phyloP scores from a whole-genome alignment of 2,797 vertebrate genomes.

The Margarornis squamiger region DNA sequence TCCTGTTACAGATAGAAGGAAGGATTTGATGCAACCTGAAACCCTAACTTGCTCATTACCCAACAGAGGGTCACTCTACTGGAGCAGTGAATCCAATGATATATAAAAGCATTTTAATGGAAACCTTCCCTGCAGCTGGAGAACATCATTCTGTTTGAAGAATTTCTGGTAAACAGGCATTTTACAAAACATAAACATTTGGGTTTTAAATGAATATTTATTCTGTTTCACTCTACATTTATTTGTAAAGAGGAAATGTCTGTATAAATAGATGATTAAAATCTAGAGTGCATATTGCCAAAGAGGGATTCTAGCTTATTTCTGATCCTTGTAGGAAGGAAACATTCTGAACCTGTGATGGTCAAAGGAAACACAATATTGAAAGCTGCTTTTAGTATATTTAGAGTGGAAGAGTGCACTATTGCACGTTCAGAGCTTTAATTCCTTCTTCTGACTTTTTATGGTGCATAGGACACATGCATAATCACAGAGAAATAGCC shows the following conservation, averaged over 20 bases:
- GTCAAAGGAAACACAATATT: background rate
- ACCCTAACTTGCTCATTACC: background rate
- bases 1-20: conserved; percentile 48
- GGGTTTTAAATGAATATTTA: conserved; percentile 58
- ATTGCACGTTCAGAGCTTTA: background rate
- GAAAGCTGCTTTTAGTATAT: background rate
- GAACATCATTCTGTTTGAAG: conserved; percentile 34
- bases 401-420: background rate
- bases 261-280: conserved; percentile 60
- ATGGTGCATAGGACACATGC: background rate
- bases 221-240: conserved; percentile 53
- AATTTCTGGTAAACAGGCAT: conserved; percentile 60
- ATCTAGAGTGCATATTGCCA: conserved; percentile 5
- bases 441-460: background rate
- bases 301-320: background rate
- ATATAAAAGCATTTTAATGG: conserved; percentile 45
- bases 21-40: conserved; percentile 44
- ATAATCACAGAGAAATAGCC: background rate
- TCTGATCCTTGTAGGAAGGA: background rate
- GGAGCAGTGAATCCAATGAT: background rate
- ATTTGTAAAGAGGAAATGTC: conserved; percentile 62
- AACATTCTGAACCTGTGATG: background rate
- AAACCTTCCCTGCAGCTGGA: conserved; percentile 52
- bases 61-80: background rate
- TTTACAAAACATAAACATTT: conserved; percentile 63